Conservation (phyloP, 2,797 vertebrate species). For the Rhabdomys pumilio region DNA sequence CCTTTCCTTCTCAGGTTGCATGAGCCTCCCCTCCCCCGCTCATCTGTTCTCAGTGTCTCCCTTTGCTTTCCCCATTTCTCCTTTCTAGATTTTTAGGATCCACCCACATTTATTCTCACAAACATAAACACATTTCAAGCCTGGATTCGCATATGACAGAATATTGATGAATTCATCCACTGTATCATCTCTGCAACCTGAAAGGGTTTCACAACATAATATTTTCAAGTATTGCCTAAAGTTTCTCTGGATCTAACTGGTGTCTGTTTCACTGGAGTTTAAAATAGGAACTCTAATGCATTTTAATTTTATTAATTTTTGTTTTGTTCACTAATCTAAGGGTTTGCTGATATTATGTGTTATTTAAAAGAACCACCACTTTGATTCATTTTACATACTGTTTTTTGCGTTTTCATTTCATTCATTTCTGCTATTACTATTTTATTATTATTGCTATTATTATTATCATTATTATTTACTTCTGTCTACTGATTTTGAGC, state of each 20-base stretch:
- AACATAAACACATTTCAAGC: neutral
- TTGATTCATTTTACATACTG: neutral
- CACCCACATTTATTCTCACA: neutral
- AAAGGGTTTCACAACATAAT: neutral
- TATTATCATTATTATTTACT: neutral
- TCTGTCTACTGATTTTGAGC: neutral
- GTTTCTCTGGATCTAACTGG: neutral
- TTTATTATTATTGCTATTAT: neutral
- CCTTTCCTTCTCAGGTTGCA: neutral
- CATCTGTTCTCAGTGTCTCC: neutral
- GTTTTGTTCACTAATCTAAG: neutral
- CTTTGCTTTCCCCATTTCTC: neutral
- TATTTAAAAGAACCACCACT: neutral
- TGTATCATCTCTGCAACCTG: neutral
- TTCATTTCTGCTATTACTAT: neutral
- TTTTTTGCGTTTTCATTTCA: neutral
- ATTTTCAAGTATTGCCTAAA: neutral
- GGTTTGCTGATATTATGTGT: neutral
- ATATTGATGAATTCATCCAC: no score
- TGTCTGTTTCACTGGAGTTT: neutral
- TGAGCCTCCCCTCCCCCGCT: no score
- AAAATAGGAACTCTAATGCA: neutral
- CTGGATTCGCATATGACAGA: neutral
- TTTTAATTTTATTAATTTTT: neutral
- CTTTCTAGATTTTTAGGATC: no score